These are phyloP conservation scores for Clistopyga incitator DNA, from an alignment of 2,888 invertebrate species.

Conservation along the genomic window DNA sequence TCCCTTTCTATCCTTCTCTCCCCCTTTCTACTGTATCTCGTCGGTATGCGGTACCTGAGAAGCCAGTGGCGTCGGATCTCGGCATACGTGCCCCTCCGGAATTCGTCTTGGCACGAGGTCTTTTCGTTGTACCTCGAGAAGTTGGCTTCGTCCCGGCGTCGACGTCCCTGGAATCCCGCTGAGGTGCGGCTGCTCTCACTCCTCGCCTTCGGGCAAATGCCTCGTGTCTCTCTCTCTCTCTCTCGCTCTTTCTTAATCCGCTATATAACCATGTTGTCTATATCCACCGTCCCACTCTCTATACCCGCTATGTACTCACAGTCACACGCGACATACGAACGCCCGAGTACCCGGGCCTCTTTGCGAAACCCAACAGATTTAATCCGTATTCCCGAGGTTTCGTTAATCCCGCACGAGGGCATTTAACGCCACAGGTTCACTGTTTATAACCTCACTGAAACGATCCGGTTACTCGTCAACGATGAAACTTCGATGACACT, in stretches of 20 bases:
- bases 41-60: slow-evolving; percentile 66
- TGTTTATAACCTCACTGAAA: background rate
- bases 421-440: slow-evolving; percentile 16
- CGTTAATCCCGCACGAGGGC: slow-evolving; percentile 6
- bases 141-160: slow-evolving; percentile 57
- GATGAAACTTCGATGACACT: background rate
- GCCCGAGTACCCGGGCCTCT: slow-evolving; percentile 30
- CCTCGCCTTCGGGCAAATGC: slow-evolving; percentile 63
- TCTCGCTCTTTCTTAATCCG: slow-evolving; percentile 41
- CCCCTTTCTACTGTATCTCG: slow-evolving; percentile 66
- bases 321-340: slow-evolving; percentile 59
- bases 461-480: background rate
- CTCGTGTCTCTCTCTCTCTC: slow-evolving; percentile 58
- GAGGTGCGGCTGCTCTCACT: slow-evolving; percentile 77
- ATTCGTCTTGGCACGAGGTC: slow-evolving; percentile 58
- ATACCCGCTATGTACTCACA: slow-evolving; percentile 21
- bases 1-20: slow-evolving; percentile 65
- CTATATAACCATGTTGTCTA: slow-evolving; percentile 20
- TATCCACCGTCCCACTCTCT: slow-evolving; percentile 63
- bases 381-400: slow-evolving; percentile 20
- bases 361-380: slow-evolving; percentile 16
- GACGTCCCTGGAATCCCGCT: slow-evolving; percentile 76
- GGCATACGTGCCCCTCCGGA: slow-evolving; percentile 58
- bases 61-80: slow-evolving; percentile 72
- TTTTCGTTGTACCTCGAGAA: background rate